These are phyloP conservation scores for Dendrolimus houi DNA, from an alignment of 2,888 invertebrate species.

Conservation along the genomic window DNA sequence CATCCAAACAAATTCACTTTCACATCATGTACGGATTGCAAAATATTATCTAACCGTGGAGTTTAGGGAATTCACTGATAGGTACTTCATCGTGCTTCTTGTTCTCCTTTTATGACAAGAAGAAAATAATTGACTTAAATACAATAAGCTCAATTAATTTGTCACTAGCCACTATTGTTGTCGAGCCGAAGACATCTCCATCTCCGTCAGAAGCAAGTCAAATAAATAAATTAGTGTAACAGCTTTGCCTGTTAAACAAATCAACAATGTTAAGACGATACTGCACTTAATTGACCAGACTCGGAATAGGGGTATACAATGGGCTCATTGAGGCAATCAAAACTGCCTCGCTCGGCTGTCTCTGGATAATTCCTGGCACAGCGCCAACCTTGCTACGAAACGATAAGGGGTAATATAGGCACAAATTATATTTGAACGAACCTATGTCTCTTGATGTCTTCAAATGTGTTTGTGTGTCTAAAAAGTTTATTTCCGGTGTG, in stretches of 20 bases:
- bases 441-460: not conserved
- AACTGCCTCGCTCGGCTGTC: constrained; percentile 36
- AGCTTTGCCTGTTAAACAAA: not conserved
- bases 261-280: constrained; percentile 6
- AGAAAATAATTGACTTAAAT: too few relatives aligned
- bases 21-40: too few relatives aligned
- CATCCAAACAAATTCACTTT: too few relatives aligned
- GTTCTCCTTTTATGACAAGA: too few relatives aligned
- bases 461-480: too few relatives aligned
- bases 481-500: too few relatives aligned
- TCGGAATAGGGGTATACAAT: constrained; percentile 28
- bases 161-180: not conserved
- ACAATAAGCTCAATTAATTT: too few relatives aligned
- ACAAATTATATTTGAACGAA: not conserved
- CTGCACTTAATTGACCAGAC: constrained; percentile 24
- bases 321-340: constrained; percentile 41
- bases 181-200: not conserved
- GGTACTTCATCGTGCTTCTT: too few relatives aligned
- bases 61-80: too few relatives aligned
- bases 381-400: constrained; percentile 26
- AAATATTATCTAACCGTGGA: too few relatives aligned
- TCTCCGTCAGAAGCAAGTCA: not conserved
- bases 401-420: constrained; percentile 29
- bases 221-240: not conserved
- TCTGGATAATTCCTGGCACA: constrained; percentile 37